Base-by-base conservation (phyloP, 2,797 vertebrate genomes). In the Yasuhikotakia modesta region DNA sequence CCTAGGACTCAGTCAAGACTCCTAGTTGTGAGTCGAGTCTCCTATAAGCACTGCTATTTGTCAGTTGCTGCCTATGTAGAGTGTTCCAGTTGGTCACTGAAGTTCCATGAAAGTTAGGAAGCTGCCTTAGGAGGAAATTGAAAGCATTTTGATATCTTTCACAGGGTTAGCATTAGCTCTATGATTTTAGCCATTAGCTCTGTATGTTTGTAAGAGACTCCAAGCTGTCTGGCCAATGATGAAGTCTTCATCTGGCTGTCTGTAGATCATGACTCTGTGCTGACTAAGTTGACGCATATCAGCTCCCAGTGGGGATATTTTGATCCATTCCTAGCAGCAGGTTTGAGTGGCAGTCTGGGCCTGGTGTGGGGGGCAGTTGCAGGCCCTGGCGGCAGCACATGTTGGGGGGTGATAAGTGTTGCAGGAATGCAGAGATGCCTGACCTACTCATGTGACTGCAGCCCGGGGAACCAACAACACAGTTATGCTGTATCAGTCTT, bases 381-480 rank as follows among this genome's bases (percentile, higher is more conserved):
- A 65, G 68, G 53, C 32, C 58, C 17, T 76, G 76, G 70, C 17
- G 65, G 76, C 76, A 81, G 24, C 73, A 76, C 64, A 82, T 81
- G 73, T 69, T 65, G 64, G 64, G 10, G 73, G 81, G 83, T 32
- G 81, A 82, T 81, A 79, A 85, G 61, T 79, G 81, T 80, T 85
- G 61, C 81, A 81, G 45, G 81, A 85, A 85, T 83, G 73, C 45
- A 65, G 57, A 75, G 77, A 78, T 70, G 77, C 39, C 73, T 70
- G 58, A 70, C 79, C 76, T 74, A 67, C 79, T 81, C 79, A 83
- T 81, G 79, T 81, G 73, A 79, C 55, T 8, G 39, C 39, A 76
- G 75, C 32, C 52, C 50, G 53, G 69, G 46, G 60, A 72, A 76
- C 81, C 83, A 17, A 43, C 81, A 75, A 11, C 32, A 50, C 64